Evolutionary conservation across 2,888 invertebrate genomes (phyloP), one percentile per base, ranked within the genome.

Genomic region (Hemithea aestivaria): DNA sequence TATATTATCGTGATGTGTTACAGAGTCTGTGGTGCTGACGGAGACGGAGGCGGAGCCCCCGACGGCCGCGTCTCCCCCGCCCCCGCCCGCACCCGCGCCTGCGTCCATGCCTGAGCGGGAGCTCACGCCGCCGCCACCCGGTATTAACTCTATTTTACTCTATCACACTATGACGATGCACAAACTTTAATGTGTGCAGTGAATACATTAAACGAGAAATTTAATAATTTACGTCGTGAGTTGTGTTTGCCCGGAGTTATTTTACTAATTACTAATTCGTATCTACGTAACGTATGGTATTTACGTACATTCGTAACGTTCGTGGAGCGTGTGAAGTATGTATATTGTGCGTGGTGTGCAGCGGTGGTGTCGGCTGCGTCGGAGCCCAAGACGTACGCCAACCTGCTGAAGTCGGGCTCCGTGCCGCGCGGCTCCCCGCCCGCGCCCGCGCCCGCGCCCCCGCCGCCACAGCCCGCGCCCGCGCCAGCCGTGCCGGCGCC

Each of bases 371-470:
- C 52, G 55, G 66, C 66, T 35, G 60, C 67, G 40, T 79, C 91
- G 24, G 94, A 94, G 76, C 95, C 94, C 9, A 96, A 95, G 84
- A 96, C 96, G 7, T 96, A 95, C 78, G 96, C 96, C 9, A 95
- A 94, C 78, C 89, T 95, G 58, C 90, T 96, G 61, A 96, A 95
- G 87, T 90, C 91, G 8, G 88, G 88, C 53, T 56, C 56, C 35
- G 44, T 65, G 46, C 43, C 56, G 66, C 52, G 68, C 58, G 42
- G 51, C 47, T 47, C 62, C 43, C 38, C 56, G 22, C 45, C 52
- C 27, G 40, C 50, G 51, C 38, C 53, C 42, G 68, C 59, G 27
- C 66, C 58, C 35, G 62, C 52, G 21, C 26, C 49, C 31, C 48
- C 33, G 27, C 45, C 7, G 28, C 33, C 36, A 35, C 29, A 7